Conservation (phyloP, 2,888 invertebrate genomes). For the Drosophila recens region DNA sequence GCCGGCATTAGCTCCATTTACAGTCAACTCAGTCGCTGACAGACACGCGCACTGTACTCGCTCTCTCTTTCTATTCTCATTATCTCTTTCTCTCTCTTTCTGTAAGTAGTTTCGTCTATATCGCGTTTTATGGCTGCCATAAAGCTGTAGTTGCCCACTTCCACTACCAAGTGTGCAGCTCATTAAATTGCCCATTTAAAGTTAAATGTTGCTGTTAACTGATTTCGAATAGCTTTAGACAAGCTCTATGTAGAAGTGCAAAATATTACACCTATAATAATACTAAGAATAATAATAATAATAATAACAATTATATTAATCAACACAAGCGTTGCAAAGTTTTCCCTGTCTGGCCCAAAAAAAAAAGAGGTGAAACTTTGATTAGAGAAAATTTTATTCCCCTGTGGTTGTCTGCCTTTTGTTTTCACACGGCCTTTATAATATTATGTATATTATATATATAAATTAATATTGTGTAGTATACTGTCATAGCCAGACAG, state of each 20-base stretch:
- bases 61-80: background rate
- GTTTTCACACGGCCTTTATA: constrained; percentile 11
- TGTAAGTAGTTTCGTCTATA: constrained; percentile 7
- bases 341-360: constrained; percentile 2
- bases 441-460: constrained; percentile 16
- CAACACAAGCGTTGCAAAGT: background rate
- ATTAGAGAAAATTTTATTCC: constrained; percentile 1
- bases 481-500: constrained; percentile 29
- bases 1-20: constrained; percentile 44
- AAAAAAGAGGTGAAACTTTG: background rate
- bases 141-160: constrained; percentile 46
- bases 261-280: constrained; percentile 14
- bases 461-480: constrained; percentile 32
- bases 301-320: constrained; percentile 7
- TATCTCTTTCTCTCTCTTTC: background rate
- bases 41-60: constrained; percentile 26
- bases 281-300: constrained; percentile 15
- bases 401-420: constrained; percentile 1
- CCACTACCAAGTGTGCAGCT: constrained; percentile 18
- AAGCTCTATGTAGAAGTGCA: constrained; percentile 7
- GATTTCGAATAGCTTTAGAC: constrained; percentile 20
- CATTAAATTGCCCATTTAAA: constrained; percentile 61
- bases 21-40: constrained; percentile 25
- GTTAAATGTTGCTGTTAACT: constrained; percentile 18
- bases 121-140: constrained; percentile 50